A percentile compares a stretch with the other conserved stretches of the same genome.
These are phyloP conservation scores for Ctenosaura bakeri DNA, from an alignment of 2,797 vertebrate genomes.

Conservation along the genomic window DNA sequence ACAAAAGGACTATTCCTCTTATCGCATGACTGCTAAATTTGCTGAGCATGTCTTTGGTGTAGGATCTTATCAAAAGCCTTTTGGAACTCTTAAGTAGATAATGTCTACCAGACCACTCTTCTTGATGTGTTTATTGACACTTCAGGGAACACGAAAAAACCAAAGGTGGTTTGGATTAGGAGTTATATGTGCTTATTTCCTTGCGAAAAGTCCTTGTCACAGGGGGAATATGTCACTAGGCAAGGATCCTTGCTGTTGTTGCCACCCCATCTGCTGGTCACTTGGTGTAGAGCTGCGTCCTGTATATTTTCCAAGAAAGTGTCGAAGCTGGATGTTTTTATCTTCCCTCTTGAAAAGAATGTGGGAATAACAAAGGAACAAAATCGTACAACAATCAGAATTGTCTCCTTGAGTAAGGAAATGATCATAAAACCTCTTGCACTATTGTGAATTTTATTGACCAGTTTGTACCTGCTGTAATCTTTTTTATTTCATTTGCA, in stretches of 20 bases:
- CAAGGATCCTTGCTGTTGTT: conserved; percentile 33
- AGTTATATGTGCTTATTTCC: background rate
- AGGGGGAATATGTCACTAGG: background rate
- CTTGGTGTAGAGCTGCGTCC: background rate
- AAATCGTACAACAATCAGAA: background rate
- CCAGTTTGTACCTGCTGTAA: background rate
- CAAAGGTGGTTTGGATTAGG: background rate
- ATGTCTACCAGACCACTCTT: too few relatives aligned
- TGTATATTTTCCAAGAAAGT: background rate
- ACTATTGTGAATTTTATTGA: background rate
- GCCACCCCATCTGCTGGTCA: conserved; percentile 75
- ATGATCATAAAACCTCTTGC: background rate
- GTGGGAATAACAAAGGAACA: background rate
- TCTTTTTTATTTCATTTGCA: background rate
- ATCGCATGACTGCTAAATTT: too few relatives aligned
- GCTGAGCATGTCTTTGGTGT: too few relatives aligned
- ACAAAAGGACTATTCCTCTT: too few relatives aligned
- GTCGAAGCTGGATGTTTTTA: background rate
- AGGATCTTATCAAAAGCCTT: too few relatives aligned
- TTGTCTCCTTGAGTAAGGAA: background rate
- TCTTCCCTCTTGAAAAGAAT: background rate
- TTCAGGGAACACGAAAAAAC: too few relatives aligned
- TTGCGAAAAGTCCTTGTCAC: background rate
- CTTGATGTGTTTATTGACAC: too few relatives aligned
- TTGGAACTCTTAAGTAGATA: too few relatives aligned